Evolutionary conservation across 2,113 vertebrate genomes (phyloP), one percentile per base, ranked within the genome.

Genomic region (Diphyllodes magnificus): DNA sequence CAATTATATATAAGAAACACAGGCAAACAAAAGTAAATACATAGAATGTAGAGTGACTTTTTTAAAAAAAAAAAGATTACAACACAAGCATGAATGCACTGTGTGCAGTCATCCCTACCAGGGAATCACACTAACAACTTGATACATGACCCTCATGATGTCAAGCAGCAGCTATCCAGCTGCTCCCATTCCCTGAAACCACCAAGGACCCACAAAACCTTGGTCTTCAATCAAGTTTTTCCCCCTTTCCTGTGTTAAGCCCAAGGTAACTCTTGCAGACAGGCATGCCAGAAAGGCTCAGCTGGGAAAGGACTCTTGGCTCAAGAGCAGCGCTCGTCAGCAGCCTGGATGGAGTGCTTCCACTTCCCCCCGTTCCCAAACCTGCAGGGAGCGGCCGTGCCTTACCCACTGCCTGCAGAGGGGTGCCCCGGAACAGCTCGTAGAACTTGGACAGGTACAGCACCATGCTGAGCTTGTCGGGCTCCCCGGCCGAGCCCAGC

Each of bases 391-490:
- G 33, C 4, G 24, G 30, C 5, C n/a, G 40, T 19, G 12, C n/a
- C 98, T 95, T 97, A 99, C 99, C 99, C 95, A 98, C 95, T 12
- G 98, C 96, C 91, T 95, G 98, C 77, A 99, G 97, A 23, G 98
- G 98, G 3, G 98, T 97, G 63, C 99, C 98, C 24, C 98, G 97
- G 98, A 99, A 99, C 75, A 99, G 98, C 96, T 99, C 99, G 1
- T 99, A 99, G 95, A 99, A 99, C 93, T 98, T 99, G 95, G 99
- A 99, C 90, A 99, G 98, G 97, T 99, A 99, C 93, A 98, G 96
- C 85, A 97, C 98, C 98, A 99, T 99, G 96, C 96, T 98, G 92
- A 98, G 98, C 92, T 99, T 99, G 96, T 99, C 99, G 0, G 98
- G 98, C 94, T 99, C 98, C 77, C 96, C 94, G 0, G 95, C 97